Base-by-base conservation (phyloP, 2,797 vertebrate genomes). In the Darevskia mixta region DNA sequence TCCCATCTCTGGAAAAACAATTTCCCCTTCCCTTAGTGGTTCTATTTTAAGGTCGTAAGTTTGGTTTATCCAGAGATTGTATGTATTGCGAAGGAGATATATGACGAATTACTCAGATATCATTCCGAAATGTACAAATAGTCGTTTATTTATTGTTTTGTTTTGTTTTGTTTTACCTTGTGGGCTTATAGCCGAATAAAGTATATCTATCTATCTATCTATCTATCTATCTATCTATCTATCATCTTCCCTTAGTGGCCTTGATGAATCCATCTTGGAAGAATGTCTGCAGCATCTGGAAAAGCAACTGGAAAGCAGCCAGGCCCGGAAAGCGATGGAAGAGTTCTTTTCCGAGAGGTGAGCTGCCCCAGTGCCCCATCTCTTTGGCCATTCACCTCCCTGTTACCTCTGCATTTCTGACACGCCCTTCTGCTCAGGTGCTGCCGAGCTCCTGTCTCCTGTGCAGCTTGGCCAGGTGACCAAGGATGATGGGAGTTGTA, bases 291-390 rank as follows among this genome's bases (percentile, higher is more conserved):
- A 99, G 88, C 99, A 99, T 90, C 96, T 99, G 91, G 99, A 99
- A 95, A 99, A 99, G 80, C 99, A 99, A 72, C 97, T 99, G 88
- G 99, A 99, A 94, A 99, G 97, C 96, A 98, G 96, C 96, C 98
- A 98, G 94, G 98, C 99, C 81, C 98, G 99, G 80, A 99, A 99
- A 96, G 99, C 99, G 87, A 99, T 99, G 99, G 99, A 99, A 91
- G 99, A 99, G 88, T 99, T 99, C 96, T 99, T 99, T 88, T 98
- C 98, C 1, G 98, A 99, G 94, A 98, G 98, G 99, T 99, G 97
- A 92, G 85, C 23, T 18, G 1, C 45, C 15, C 0, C 4, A 3
- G 18, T 18, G 1, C 45, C 15, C 0, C 4, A 3, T 23, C 35
- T 20, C 17, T 0, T 49, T 11, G 0, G n/a, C 32, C 8, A 17